phyloP scores from a whole-genome alignment of 2,888 invertebrate genomes.

The Argynnis bischoffii region DNA sequence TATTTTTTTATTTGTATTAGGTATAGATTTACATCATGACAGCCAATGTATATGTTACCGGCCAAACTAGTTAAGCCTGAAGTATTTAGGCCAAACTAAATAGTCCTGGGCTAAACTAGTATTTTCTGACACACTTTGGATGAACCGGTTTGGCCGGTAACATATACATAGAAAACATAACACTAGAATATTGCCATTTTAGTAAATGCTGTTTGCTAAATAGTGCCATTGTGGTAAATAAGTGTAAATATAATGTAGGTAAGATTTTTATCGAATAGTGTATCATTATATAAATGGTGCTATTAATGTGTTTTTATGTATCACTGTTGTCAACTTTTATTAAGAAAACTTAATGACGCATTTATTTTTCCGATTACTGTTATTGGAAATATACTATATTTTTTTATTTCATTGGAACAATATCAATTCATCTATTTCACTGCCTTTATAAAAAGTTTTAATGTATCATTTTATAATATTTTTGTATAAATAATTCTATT shows the following conservation, averaged over 20 bases:
- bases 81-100: too few relatives aligned
- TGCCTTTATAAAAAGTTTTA: slow-evolving; percentile 10
- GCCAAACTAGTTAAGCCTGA: too few relatives aligned
- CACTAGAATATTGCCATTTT: too few relatives aligned
- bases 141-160: too few relatives aligned
- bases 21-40: too few relatives aligned
- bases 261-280: slow-evolving; percentile 40
- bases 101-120: too few relatives aligned
- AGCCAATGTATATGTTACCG: too few relatives aligned
- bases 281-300: slow-evolving; percentile 44
- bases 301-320: slow-evolving; percentile 40
- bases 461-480: slow-evolving; percentile 7
- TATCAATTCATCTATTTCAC: slow-evolving; percentile 16
- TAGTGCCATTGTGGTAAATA: slow-evolving; percentile 39
- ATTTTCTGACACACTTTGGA: too few relatives aligned
- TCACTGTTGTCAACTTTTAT: slow-evolving; percentile 19
- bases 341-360: slow-evolving; percentile 9
- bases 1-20: too few relatives aligned
- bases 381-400: neutral
- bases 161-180: too few relatives aligned
- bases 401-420: slow-evolving; percentile 12
- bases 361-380: slow-evolving; percentile 5
- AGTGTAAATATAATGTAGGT: slow-evolving; percentile 40
- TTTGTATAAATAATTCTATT: slow-evolving; percentile 53
- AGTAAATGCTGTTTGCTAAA: neutral